Conservation (phyloP, 2,113 vertebrate species). For the Scophthalmus maximus region DNA sequence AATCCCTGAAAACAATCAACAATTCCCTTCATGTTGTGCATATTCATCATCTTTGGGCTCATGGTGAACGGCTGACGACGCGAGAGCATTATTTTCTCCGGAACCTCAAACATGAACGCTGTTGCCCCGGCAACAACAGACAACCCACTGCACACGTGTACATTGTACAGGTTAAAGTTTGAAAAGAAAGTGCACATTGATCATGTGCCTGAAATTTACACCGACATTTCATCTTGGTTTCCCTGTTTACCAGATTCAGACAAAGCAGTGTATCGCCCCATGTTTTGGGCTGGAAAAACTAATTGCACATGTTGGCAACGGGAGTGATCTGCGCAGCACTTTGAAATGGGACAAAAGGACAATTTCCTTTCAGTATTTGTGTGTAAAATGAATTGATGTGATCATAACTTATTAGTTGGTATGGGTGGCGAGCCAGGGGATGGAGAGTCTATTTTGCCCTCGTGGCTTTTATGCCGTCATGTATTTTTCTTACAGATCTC, state of each 20-base stretch:
- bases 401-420: constrained; percentile 46
- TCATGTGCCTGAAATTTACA: background rate
- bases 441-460: constrained; percentile 49
- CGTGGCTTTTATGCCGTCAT: constrained; percentile 9
- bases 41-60: constrained; percentile 24
- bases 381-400: constrained; percentile 34
- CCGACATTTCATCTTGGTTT: background rate
- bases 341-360: background rate
- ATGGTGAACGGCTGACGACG: background rate
- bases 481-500: constrained; percentile 43
- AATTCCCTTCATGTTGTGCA: constrained; percentile 6
- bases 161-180: constrained; percentile 34
- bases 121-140: constrained; percentile 34
- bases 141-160: constrained; percentile 44
- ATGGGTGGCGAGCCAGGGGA: background rate
- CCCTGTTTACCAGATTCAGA: constrained; percentile 2
- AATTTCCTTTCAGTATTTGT: background rate
- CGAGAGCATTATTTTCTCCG: constrained; percentile 10
- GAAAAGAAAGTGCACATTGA: constrained; percentile 20
- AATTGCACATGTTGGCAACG: constrained; percentile 9
- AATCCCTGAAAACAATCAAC: constrained; percentile 30
- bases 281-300: constrained; percentile 23
- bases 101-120: constrained; percentile 21
- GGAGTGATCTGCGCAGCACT: background rate
- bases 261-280: background rate